Conservation (phyloP, 1,140 invertebrate genomes). For the Hycleus phaleratus region DNA sequence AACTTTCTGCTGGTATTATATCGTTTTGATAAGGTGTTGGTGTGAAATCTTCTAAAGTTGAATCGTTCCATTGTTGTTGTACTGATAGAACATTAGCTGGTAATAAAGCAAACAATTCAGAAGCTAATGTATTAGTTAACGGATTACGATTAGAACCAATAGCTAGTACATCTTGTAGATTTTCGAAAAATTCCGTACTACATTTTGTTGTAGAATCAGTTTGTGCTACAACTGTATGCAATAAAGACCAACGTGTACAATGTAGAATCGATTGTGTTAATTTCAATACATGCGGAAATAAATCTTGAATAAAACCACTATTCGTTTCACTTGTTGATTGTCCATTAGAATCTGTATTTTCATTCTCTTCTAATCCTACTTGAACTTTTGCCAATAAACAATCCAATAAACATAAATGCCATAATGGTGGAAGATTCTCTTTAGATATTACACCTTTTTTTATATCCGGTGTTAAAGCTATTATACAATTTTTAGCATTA, state of each 20-base stretch:
- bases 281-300: conserved; percentile 53
- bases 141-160: conserved; percentile 47
- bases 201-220: conserved; percentile 43
- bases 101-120: conserved; percentile 49
- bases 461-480: conserved; percentile 51
- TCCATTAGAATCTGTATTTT: background rate
- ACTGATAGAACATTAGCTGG: conserved; percentile 51
- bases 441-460: conserved; percentile 43
- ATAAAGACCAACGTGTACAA: conserved; percentile 38
- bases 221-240: conserved; percentile 43
- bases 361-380: conserved; percentile 48
- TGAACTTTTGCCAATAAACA: conserved; percentile 62
- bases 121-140: conserved; percentile 46
- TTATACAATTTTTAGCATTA: conserved; percentile 62
- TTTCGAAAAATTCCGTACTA: conserved; percentile 45
- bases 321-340: conserved; percentile 19
- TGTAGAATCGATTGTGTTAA: conserved; percentile 52
- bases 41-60: conserved; percentile 34
- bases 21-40: conserved; percentile 61
- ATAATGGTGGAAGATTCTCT: conserved; percentile 53
- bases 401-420: conserved; percentile 58
- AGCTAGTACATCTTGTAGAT: conserved; percentile 51
- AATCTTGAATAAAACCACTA: conserved; percentile 42
- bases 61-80: conserved; percentile 58
- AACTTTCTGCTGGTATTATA: conserved; percentile 75